Percentiles rank a stretch among this genome's conserved stretches.
phyloP scores from a whole-genome alignment of 2,797 vertebrate species.

The Gymnothorax reevesii region DNA sequence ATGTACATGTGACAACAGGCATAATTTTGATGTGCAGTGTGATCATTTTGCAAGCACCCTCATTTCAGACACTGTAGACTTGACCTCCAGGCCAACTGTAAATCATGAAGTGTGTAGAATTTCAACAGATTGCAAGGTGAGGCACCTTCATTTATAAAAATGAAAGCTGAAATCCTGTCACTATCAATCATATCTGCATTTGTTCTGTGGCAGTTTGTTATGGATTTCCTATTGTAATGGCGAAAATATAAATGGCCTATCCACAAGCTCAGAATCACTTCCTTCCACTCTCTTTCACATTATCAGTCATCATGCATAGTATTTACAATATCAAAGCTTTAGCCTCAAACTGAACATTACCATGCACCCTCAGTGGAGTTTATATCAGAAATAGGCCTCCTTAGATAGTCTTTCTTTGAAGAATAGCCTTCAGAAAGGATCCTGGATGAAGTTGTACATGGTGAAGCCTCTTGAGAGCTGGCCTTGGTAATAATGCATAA shows the following conservation, averaged over 20 bases:
- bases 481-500: slow-evolving; percentile 24
- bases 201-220: not conserved
- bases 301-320: slow-evolving; percentile 11
- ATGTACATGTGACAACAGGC: not conserved
- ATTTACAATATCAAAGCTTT: slow-evolving; percentile 31
- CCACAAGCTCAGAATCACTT: not conserved
- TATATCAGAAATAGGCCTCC: slow-evolving; percentile 23
- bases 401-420: slow-evolving; percentile 27
- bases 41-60: slow-evolving; percentile 24
- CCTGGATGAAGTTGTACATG: slow-evolving; percentile 11
- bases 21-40: slow-evolving; percentile 26
- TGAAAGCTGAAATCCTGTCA: slow-evolving; percentile 20
- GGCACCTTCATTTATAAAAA: slow-evolving; percentile 27
- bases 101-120: slow-evolving; percentile 31
- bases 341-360: slow-evolving; percentile 16
- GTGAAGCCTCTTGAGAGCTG: not conserved
- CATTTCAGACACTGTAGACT: slow-evolving; percentile 26
- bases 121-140: slow-evolving; percentile 39
- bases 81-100: slow-evolving; percentile 32
- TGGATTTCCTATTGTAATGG: not conserved
- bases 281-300: not conserved
- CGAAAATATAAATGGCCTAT: slow-evolving; percentile 18
- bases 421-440: slow-evolving; percentile 26
- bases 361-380: slow-evolving; percentile 16
- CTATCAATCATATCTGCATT: slow-evolving; percentile 31